phyloP scores from a whole-genome alignment of 2,797 vertebrate species.

The Smutsia gigantea region DNA sequence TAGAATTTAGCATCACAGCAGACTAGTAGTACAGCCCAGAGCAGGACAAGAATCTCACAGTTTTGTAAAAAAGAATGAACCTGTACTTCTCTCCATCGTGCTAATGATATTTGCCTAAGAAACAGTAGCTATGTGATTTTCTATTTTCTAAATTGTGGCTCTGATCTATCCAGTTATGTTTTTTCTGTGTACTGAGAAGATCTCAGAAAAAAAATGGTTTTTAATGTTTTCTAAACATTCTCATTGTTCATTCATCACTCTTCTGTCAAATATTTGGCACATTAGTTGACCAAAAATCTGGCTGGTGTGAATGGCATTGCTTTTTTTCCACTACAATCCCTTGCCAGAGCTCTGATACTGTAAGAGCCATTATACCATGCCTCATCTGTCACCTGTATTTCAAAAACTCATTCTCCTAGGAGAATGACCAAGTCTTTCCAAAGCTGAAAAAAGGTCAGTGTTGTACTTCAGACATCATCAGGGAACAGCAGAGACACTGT shows the following conservation, averaged over 20 bases:
- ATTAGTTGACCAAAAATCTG: constrained; percentile 47
- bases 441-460: not conserved
- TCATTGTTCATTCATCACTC: constrained; percentile 49
- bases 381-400: constrained; percentile 30
- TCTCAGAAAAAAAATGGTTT: constrained; percentile 42
- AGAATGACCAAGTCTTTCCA: not conserved
- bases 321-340: constrained; percentile 3
- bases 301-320: constrained; percentile 32
- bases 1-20: not conserved
- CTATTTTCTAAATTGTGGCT: constrained; percentile 1
- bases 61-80: not conserved
- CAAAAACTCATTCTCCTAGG: constrained; percentile 43
- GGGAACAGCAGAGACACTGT: not conserved
- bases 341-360: not conserved
- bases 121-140: not conserved
- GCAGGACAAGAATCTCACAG: not conserved
- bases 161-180: constrained; percentile 8
- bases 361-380: not conserved
- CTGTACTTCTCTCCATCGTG: not conserved
- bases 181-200: constrained; percentile 20
- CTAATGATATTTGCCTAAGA: not conserved
- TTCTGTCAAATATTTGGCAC: constrained; percentile 60
- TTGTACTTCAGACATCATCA: not conserved
- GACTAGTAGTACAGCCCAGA: not conserved
- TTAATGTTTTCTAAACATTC: constrained; percentile 69